phyloP scores from a whole-genome alignment of 2,888 invertebrate species.

The Muscina levida region DNA sequence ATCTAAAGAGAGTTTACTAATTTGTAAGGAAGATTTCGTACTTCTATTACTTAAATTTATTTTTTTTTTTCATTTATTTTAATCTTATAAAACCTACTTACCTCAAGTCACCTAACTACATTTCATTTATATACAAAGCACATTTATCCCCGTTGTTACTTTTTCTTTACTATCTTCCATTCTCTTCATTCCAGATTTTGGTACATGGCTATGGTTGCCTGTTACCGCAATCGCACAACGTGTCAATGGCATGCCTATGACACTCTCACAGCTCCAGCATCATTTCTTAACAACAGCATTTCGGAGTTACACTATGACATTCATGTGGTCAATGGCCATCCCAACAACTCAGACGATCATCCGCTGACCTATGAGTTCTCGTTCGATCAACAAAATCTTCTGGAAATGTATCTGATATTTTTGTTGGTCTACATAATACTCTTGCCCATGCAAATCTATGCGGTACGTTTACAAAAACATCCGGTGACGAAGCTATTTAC shows the following conservation, averaged over 20 bases:
- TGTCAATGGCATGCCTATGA: conserved; percentile 92
- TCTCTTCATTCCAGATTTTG: conserved; percentile 86
- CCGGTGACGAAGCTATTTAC: conserved; percentile 95
- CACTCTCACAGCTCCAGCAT: conserved; percentile 66
- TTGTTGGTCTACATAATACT: conserved; percentile 92
- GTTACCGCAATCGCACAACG: conserved; percentile 88
- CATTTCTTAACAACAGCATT: conserved; percentile 63
- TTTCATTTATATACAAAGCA: no score
- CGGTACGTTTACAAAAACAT: conserved; percentile 92
- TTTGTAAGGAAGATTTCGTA: no score
- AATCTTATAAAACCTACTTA: no score
- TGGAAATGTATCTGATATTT: conserved; percentile 94
- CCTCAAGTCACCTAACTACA: no score
- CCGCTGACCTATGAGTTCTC: conserved; percentile 97
- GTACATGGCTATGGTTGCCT: conserved; percentile 97
- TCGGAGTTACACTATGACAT: conserved; percentile 87
- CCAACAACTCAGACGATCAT: conserved; percentile 90
- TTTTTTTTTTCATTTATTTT: no score
- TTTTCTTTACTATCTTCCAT: background rate
- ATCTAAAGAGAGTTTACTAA: no score
- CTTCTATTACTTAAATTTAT: no score
- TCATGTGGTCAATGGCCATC: conserved; percentile 98
- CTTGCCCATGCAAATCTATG: conserved; percentile 94
- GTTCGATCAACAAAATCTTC: conserved; percentile 95
- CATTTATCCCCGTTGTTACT: no score